phyloP scores from a whole-genome alignment of 2,113 vertebrate species.

The Bungarus multicinctus region DNA sequence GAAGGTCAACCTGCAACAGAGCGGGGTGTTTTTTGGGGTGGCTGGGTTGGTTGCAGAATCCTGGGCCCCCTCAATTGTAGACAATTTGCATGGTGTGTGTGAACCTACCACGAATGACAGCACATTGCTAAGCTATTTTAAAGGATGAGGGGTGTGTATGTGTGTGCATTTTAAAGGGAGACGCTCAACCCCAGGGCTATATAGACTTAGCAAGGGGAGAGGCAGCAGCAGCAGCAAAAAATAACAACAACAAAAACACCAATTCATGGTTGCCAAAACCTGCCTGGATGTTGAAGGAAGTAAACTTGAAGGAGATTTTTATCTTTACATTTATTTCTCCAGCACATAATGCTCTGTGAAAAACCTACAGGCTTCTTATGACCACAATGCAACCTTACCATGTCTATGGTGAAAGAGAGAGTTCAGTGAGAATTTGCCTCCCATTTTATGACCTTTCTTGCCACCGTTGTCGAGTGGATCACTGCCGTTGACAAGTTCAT shows the following conservation, averaged over 20 bases:
- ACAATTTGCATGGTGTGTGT: background rate
- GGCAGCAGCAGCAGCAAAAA: background rate
- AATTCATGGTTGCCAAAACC: background rate
- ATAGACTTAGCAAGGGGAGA: background rate
- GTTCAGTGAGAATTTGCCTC: too few species aligned
- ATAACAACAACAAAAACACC: too few species aligned
- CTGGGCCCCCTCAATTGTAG: too few species aligned
- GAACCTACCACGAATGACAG: background rate
- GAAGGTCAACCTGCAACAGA: background rate
- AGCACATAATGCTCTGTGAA: too few species aligned
- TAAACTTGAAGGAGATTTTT: background rate
- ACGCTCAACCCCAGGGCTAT: background rate
- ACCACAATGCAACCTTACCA: too few species aligned
- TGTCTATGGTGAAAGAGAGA: too few species aligned
- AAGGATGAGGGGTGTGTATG: background rate
- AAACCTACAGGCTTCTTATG: too few species aligned
- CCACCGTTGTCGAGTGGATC: too few species aligned
- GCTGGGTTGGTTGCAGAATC: background rate
- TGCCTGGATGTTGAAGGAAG: background rate
- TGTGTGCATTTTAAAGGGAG: background rate
- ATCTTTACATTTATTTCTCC: background rate
- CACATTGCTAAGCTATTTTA: background rate
- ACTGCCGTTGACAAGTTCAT: too few species aligned
- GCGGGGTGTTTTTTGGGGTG: too few species aligned
- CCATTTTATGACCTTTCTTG: too few species aligned